Percentiles rank a stretch among this genome's conserved stretches.
These are phyloP conservation scores for Axis porcinus DNA, from an alignment of 2,113 vertebrate genomes.

Conservation along the genomic window DNA sequence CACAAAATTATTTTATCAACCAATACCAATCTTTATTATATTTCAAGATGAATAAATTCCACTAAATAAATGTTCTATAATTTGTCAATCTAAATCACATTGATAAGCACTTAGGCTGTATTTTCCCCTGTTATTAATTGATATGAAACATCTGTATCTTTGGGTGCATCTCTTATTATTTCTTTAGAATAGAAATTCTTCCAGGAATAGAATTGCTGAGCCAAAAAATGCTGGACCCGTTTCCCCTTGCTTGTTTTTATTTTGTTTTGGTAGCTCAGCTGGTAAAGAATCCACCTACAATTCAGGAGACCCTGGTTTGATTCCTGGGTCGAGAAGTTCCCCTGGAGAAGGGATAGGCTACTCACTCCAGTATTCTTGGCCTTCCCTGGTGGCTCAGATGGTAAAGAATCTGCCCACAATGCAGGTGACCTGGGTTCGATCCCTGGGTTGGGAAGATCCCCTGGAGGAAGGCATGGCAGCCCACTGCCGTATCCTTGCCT, in stretches of 20 bases:
- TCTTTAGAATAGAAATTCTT: not conserved
- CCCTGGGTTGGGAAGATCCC: not conserved
- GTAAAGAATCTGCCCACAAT: not conserved
- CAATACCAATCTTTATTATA: not conserved
- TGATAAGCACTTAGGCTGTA: not conserved
- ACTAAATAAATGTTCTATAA: not conserved
- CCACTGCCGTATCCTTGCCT: not conserved
- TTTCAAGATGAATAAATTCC: not conserved
- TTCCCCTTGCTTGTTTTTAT: not conserved
- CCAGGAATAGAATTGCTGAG: not conserved
- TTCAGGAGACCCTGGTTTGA: not conserved
- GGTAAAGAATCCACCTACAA: not conserved
- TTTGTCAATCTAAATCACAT: not conserved
- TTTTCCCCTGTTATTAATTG: not conserved
- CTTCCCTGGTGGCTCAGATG: not conserved
- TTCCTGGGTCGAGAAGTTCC: not conserved
- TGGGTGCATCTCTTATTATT: not conserved
- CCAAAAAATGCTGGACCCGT: not conserved
- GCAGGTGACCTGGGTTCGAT: not conserved
- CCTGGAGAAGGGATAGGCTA: not conserved
- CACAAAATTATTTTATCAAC: not conserved
- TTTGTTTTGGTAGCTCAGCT: not conserved
- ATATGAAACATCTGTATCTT: not conserved
- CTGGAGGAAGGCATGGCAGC: not conserved
- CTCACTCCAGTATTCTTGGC: not conserved